Conservation (phyloP, 2,888 invertebrate genomes). For the Drosophila ezoana region DNA sequence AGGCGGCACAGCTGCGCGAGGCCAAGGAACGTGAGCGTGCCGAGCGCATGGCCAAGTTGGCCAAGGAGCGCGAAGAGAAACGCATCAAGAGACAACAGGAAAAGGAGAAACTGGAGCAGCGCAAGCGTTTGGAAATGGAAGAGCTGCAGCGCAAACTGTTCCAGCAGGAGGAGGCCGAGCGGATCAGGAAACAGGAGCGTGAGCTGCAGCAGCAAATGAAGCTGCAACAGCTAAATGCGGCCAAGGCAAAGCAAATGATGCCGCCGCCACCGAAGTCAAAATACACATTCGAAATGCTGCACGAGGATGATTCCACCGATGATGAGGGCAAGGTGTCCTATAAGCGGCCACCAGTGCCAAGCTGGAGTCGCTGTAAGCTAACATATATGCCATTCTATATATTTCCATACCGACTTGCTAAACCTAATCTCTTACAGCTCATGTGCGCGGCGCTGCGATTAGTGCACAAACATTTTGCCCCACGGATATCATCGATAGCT, state of each 20-base stretch:
- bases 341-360: conserved; percentile 82
- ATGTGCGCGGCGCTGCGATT: conserved; percentile 85
- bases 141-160: conserved; percentile 82
- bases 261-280: conserved; percentile 75
- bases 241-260: conserved; percentile 65
- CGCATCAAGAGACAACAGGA: conserved; percentile 79
- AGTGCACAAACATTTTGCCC: conserved; percentile 85
- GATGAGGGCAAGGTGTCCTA: conserved; percentile 83
- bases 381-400: too few relatives aligned
- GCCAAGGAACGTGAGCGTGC: conserved; percentile 83
- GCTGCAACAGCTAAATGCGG: conserved; percentile 49
- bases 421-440: conserved; percentile 52
- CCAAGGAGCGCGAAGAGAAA: conserved; percentile 84
- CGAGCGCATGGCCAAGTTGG: conserved; percentile 81
- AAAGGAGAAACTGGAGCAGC: conserved; percentile 70
- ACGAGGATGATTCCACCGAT: conserved; percentile 85
- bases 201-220: conserved; percentile 79
- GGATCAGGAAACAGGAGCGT: conserved; percentile 74
- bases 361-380: conserved; percentile 85
- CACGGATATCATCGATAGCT: conserved; percentile 85
- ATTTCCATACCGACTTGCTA: background rate
- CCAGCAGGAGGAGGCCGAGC: conserved; percentile 77
- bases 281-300: conserved; percentile 84
- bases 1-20: conserved; percentile 83
- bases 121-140: conserved; percentile 81